These are phyloP conservation scores for Cyrtodaria siliqua DNA, from an alignment of 2,888 invertebrate species.

Conservation along the genomic window DNA sequence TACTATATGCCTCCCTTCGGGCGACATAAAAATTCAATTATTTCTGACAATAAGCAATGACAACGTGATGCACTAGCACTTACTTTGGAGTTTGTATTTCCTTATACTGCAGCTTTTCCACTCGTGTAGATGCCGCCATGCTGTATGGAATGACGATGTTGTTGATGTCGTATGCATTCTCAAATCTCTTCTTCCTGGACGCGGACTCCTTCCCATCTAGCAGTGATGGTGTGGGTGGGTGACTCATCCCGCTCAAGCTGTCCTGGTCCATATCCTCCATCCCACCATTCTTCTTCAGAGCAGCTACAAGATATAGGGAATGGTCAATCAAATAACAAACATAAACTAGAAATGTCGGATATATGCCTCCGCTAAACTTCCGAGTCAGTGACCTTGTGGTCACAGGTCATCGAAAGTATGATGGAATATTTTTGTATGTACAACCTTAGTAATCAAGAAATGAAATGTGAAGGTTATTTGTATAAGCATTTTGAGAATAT, in stretches of 20 bases:
- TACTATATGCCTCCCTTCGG: not conserved
- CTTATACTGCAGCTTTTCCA: slow-evolving; percentile 97
- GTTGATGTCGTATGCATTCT: slow-evolving; percentile 95
- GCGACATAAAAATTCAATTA: not conserved
- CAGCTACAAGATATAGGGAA: too few species aligned
- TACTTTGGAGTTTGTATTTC: slow-evolving; percentile 90
- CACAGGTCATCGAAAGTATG: too few species aligned
- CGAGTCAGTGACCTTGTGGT: too few species aligned
- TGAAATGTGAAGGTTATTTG: too few species aligned
- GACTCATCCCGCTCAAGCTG: slow-evolving; percentile 40
- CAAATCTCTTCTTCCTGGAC: slow-evolving; percentile 86
- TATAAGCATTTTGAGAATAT: too few species aligned
- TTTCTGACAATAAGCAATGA: not conserved
- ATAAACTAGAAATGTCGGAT: too few species aligned
- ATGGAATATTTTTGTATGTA: too few species aligned
- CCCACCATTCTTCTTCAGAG: slow-evolving; percentile 45
- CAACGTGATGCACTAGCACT: too few species aligned
- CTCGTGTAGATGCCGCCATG: slow-evolving; percentile 89
- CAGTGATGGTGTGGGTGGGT: slow-evolving; percentile 63
- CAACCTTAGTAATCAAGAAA: too few species aligned
- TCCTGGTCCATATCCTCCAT: slow-evolving; percentile 40
- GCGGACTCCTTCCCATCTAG: slow-evolving; percentile 65
- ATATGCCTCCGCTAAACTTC: too few species aligned
- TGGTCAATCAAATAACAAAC: too few species aligned
- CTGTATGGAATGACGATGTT: slow-evolving; percentile 99